phyloP scores from a whole-genome alignment of 1,140 invertebrate species.

The Drosophila sproati region DNA sequence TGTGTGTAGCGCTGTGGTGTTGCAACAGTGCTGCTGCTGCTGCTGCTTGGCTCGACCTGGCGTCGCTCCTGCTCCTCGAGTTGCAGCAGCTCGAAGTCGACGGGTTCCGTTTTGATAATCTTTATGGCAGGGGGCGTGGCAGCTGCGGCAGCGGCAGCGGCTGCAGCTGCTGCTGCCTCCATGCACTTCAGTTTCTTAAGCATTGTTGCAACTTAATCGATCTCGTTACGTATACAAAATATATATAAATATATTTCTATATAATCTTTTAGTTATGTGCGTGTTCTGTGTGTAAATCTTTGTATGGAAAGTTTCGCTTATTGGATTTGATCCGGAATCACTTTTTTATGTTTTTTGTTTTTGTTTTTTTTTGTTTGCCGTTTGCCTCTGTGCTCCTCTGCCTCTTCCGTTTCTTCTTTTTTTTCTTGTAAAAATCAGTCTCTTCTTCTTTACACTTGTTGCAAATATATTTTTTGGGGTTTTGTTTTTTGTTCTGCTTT shows the following conservation, averaged over 20 bases:
- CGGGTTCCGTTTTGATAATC: constrained; percentile 75
- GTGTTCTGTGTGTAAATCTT: constrained; percentile 12
- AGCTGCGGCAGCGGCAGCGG: constrained; percentile 24
- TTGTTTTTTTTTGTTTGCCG: neutral
- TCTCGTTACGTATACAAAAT: constrained; percentile 30
- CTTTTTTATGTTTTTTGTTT: constrained; percentile 18
- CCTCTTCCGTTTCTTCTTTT: constrained; percentile 16
- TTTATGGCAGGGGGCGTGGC: constrained; percentile 35
- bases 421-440: constrained; percentile 74
- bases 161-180: constrained; percentile 64
- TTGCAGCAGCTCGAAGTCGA: constrained; percentile 79
- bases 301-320: constrained; percentile 44
- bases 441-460: constrained; percentile 81
- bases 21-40: constrained; percentile 4
- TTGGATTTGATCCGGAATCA: constrained; percentile 78
- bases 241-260: constrained; percentile 49
- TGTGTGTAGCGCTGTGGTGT: constrained; percentile 68
- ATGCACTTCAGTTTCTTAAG: constrained; percentile 81
- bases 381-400: constrained; percentile 50
- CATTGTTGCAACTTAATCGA: constrained; percentile 46
- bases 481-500: constrained; percentile 42
- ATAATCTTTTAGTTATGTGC: constrained; percentile 24
- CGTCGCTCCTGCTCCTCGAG: constrained; percentile 62
- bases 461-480: constrained; percentile 54
- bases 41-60: constrained; percentile 42